phyloP scores from a whole-genome alignment of 2,797 vertebrate species.

The Synaphobranchus kaupii region DNA sequence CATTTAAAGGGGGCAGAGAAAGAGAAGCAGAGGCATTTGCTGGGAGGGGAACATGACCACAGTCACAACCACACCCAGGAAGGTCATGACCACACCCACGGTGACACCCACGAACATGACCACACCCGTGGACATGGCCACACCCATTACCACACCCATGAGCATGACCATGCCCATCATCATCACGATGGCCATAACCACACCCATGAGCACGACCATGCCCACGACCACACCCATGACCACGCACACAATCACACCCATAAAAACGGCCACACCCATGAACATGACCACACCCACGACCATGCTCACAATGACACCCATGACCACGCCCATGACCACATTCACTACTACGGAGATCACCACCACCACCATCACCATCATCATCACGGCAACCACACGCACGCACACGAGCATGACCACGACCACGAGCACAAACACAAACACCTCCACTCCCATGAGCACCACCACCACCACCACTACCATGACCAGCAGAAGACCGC shows the following conservation, averaged over 20 bases:
- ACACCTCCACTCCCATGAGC: not conserved
- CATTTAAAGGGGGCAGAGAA: slow-evolving; percentile 59
- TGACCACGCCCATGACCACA: not conserved
- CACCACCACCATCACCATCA: not conserved
- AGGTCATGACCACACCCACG: slow-evolving; percentile 61
- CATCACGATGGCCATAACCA: slow-evolving; percentile 37
- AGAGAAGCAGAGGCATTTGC: slow-evolving; percentile 64
- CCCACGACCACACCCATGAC: slow-evolving; percentile 54
- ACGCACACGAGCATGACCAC: not conserved
- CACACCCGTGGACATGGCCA: slow-evolving; percentile 63
- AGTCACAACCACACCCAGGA: slow-evolving; percentile 53
- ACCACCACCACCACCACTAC: not conserved
- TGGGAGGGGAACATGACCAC: slow-evolving; percentile 63
- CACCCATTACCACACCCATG: slow-evolving; percentile 46
- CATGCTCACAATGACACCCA: not conserved
- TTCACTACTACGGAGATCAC: not conserved
- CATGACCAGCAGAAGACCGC: not conserved
- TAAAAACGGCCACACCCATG: slow-evolving; percentile 11
- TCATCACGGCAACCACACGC: not conserved
- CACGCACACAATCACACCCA: slow-evolving; percentile 36
- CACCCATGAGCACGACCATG: slow-evolving; percentile 62
- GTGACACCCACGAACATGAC: slow-evolving; percentile 60
- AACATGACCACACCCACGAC: slow-evolving; percentile 46
- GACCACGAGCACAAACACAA: not conserved
- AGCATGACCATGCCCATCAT: slow-evolving; percentile 1